Base-by-base conservation (phyloP, 2,888 invertebrate species). In the Cabera pusaria region DNA sequence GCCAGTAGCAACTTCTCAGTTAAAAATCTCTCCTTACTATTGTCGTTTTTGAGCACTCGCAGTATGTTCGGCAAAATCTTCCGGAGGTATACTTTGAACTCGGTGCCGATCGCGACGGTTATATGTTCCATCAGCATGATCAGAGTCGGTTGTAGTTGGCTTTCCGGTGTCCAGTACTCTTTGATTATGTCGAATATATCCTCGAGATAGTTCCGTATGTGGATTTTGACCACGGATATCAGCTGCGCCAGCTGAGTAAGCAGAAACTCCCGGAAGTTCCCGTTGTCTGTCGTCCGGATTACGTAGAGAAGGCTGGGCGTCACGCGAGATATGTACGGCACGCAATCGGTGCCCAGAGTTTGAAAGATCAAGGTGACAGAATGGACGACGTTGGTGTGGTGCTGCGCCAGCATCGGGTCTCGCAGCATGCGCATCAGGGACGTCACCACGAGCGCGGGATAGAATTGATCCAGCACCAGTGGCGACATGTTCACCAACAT, bases 331-430 rank as follows among this genome's bases (percentile, higher is more conserved):
- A 98, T 93, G 67, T 97, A 97, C 0, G 97, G 96, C 1, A 97
- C 97, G 64, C 97, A 97, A 74, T 97, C 97, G 29, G 97, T 96
- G 9, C 98, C 98, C 38, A 99, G 90, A 56, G 97, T 96, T 79
- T 97, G 96, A 77, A 99, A 99, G 56, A 99, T 98, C 64, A 97
- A 97, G 0, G 98, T 97, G 1, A 99, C 95, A 0, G 98, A 97
- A 87, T 97, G 96, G 0, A 98, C 97, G 0, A 98, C 98, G 87
- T 96, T 96, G 0, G 96, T 97, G 69, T 98, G 98, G 69, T 98
- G 96, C 60, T 96, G 96, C 2, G 94, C 92, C 10, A 98, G 82
- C 3, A 96, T 93, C 0, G 97, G 97, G 78, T 99, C 98, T 0
- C 96, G 92, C 17, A 99, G 93, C 40, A 99, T 98, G 55, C 95